These are phyloP conservation scores for Diorhabda sublineata DNA, from an alignment of 1,140 invertebrate species.

Conservation along the genomic window DNA sequence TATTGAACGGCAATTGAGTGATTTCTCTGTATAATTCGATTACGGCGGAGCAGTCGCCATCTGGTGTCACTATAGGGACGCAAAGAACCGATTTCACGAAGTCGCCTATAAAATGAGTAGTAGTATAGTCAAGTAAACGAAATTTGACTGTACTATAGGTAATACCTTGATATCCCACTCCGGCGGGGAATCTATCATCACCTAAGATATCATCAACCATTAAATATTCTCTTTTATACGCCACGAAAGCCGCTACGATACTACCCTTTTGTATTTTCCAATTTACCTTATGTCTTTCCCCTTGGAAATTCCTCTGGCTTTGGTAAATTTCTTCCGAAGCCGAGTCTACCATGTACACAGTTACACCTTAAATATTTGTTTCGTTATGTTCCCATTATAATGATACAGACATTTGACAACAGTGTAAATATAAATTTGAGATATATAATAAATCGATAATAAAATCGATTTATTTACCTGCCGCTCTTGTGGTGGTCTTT, in stretches of 20 bases:
- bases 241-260: conserved; percentile 52
- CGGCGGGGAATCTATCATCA: conserved; percentile 51
- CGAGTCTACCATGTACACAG: conserved; percentile 51
- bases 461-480: conserved; percentile 40
- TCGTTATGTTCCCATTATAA: too few species aligned
- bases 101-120: conserved; percentile 23
- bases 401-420: too few species aligned
- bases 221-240: conserved; percentile 51
- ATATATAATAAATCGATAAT: too few species aligned
- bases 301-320: conserved; percentile 46
- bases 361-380: conserved; percentile 42
- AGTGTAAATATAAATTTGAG: too few species aligned
- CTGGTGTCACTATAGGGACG: conserved; percentile 53
- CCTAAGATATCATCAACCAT: conserved; percentile 50
- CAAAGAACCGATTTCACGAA: conserved; percentile 52
- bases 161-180: conserved; percentile 42
- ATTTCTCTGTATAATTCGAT: conserved; percentile 51
- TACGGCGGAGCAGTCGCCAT: conserved; percentile 52
- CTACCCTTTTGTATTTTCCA: conserved; percentile 51
- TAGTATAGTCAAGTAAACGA: not conserved
- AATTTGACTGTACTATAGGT: not conserved
- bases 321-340: conserved; percentile 50
- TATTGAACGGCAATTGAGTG: conserved; percentile 36
- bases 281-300: conserved; percentile 50
- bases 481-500: conserved; percentile 51